Conservation (phyloP, 2,113 vertebrate species). For the Phyllopteryx taeniolatus region DNA sequence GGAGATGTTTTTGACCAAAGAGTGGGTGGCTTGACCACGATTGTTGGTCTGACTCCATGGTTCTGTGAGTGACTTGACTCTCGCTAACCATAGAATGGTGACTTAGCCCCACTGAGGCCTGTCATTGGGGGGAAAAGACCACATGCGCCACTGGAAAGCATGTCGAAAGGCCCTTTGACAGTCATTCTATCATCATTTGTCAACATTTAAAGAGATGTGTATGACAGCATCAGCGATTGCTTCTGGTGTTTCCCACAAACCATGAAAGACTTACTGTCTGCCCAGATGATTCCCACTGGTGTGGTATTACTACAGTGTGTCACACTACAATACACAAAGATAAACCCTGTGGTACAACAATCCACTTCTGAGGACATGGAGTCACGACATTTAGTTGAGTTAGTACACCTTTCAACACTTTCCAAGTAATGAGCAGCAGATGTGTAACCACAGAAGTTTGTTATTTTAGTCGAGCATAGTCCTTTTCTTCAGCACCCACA, state of each 20-base stretch:
- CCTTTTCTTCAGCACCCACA: too few species aligned
- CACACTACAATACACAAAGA: background rate
- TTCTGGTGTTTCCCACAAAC: conserved; percentile 2
- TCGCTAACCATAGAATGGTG: background rate
- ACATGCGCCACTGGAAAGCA: background rate
- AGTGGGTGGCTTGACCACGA: background rate
- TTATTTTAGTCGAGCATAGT: too few species aligned
- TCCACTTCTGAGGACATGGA: background rate
- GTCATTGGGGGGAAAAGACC: background rate
- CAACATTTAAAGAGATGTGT: background rate
- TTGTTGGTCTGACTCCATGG: background rate
- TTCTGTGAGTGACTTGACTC: background rate
- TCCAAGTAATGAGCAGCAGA: too few species aligned
- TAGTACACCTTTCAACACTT: background rate
- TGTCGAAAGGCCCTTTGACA: background rate
- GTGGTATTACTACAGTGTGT: background rate
- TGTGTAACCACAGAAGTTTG: background rate
- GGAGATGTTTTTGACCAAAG: background rate
- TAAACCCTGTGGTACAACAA: background rate
- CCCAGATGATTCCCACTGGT: background rate
- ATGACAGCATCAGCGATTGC: background rate
- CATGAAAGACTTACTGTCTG: background rate
- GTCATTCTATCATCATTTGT: background rate
- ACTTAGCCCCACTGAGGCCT: background rate
- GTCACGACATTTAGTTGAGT: background rate